Evolutionary conservation across 2,113 vertebrate genomes (phyloP).

Genomic region (Dinomys branickii): DNA sequence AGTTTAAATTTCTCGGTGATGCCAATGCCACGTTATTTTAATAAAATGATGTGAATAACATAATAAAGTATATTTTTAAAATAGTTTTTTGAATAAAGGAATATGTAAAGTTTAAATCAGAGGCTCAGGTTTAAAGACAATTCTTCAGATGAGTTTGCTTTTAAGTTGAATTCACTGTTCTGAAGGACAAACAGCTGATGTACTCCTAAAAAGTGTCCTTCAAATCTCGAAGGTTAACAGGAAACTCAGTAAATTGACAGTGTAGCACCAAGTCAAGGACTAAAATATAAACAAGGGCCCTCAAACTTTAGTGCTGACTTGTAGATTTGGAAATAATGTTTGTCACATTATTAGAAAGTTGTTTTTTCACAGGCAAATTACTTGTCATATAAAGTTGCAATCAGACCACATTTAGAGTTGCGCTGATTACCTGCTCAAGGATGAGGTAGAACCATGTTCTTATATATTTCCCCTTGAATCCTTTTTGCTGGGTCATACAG

Average conservation of each 20-base stretch:
- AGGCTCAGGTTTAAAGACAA: slow-evolving; percentile 10
- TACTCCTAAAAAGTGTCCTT: slow-evolving; percentile 26
- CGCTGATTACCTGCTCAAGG: slow-evolving; percentile 57
- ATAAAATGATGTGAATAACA: neutral
- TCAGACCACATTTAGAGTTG: slow-evolving; percentile 32
- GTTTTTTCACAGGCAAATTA: slow-evolving; percentile 49
- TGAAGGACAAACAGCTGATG: slow-evolving; percentile 54
- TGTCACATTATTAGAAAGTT: slow-evolving; percentile 61
- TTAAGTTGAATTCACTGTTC: slow-evolving; percentile 35
- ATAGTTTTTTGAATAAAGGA: neutral
- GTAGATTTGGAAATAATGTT: slow-evolving; percentile 39
- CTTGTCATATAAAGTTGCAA: slow-evolving; percentile 33
- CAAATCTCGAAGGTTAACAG: slow-evolving; percentile 31
- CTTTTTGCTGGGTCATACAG: neutral
- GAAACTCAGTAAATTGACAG: slow-evolving; percentile 58
- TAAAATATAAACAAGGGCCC: slow-evolving; percentile 52
- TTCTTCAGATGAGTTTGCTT: neutral
- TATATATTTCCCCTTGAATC: neutral
- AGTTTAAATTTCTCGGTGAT: neutral
- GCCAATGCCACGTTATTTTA: neutral
- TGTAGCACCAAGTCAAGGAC: slow-evolving; percentile 38
- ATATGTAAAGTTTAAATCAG: slow-evolving; percentile 18
- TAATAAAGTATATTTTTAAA: neutral
- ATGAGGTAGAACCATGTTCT: slow-evolving; percentile 29
- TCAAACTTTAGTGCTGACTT: slow-evolving; percentile 59